A percentile compares a stretch with the other conserved stretches of the same genome.
Evolutionary conservation across 92 coral and sea anemone species (phyloP).

Genomic region (Montipora capitata): DNA sequence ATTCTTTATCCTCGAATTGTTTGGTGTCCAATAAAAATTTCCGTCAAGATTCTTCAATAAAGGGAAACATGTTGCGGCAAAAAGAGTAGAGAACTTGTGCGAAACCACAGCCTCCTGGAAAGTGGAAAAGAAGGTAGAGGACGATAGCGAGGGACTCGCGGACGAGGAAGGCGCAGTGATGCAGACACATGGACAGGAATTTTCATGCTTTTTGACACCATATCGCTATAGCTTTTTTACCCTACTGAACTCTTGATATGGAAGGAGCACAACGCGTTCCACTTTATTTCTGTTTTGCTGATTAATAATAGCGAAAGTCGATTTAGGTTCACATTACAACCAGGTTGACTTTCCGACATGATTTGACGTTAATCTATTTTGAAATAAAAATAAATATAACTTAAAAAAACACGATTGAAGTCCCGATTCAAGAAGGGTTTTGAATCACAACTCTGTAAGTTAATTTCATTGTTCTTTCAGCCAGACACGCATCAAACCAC

Average conservation of each 20-base stretch:
- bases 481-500: too few species aligned
- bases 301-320: too few species aligned
- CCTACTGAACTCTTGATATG: background rate
- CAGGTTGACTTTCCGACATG: background rate
- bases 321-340: background rate
- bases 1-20: background rate
- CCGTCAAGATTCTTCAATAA: background rate
- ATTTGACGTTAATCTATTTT: too few species aligned
- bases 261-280: background rate
- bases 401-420: too few species aligned
- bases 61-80: background rate
- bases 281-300: background rate
- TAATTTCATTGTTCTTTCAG: too few species aligned
- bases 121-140: background rate
- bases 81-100: background rate
- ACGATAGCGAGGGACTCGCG: conserved; percentile 6
- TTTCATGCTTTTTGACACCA: background rate
- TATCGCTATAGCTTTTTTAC: background rate
- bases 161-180: background rate
- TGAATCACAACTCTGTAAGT: too few species aligned
- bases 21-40: background rate
- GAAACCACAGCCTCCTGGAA: background rate
- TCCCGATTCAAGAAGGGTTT: too few species aligned
- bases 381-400: too few species aligned
- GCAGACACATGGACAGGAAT: background rate